phyloP scores from a whole-genome alignment of 2,888 invertebrate species.

The Lasius fuliginosus region DNA sequence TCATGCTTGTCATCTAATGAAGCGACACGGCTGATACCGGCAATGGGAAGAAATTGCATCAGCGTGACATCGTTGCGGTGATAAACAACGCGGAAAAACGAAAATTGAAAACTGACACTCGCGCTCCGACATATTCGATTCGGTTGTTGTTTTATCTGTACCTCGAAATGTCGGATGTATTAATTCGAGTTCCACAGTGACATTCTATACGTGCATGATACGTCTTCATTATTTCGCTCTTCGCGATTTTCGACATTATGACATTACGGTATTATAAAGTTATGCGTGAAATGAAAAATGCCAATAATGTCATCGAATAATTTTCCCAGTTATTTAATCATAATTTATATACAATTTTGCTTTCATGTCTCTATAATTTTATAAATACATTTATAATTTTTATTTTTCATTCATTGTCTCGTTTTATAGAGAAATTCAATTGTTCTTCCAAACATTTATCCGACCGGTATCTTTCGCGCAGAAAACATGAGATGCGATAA shows the following conservation, averaged over 20 bases:
- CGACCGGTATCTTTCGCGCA: not conserved
- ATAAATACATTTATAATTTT: not conserved
- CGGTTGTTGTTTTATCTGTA: slow-evolving; percentile 7
- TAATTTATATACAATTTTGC: not conserved
- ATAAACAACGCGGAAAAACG: slow-evolving; percentile 21
- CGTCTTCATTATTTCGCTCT: not conserved
- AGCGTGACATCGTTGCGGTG: not conserved
- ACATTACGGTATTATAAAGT: not conserved
- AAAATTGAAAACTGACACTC: slow-evolving; percentile 13
- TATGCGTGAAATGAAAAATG: too few species aligned
- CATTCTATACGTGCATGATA: not conserved
- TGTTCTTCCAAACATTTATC: not conserved
- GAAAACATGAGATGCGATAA: slow-evolving; percentile 45
- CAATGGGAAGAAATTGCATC: slow-evolving; percentile 9
- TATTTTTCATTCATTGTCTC: not conserved
- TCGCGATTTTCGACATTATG: not conserved
- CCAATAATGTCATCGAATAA: not conserved
- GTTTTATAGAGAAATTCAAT: slow-evolving; percentile 51
- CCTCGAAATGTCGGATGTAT: not conserved
- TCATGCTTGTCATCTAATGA: slow-evolving; percentile 33
- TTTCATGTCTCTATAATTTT: not conserved
- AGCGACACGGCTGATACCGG: slow-evolving; percentile 23
- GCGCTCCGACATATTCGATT: not conserved
- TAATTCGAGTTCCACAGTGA: not conserved
- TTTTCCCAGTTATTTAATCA: not conserved